These are phyloP conservation scores for Tichodroma muraria DNA, from an alignment of 2,113 vertebrate species.

Conservation along the genomic window DNA sequence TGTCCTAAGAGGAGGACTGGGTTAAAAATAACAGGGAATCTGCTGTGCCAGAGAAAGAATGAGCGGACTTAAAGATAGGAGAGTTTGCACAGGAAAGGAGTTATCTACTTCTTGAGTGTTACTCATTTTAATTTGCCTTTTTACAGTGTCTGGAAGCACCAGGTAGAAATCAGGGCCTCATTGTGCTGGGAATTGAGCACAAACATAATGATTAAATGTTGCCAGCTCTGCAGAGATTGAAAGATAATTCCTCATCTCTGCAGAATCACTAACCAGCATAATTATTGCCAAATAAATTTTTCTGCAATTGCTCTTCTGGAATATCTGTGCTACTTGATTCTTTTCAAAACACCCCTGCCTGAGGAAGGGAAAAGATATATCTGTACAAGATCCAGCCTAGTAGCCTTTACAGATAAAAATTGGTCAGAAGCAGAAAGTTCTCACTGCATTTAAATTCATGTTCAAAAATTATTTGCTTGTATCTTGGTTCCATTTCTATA, in stretches of 20 bases:
- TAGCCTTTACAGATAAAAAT: background rate
- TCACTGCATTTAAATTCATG: background rate
- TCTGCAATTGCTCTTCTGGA: background rate
- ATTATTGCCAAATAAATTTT: background rate
- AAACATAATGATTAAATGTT: constrained; percentile 19
- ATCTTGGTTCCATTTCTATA: background rate
- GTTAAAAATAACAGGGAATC: background rate
- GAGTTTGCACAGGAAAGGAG: background rate
- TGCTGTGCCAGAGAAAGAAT: background rate
- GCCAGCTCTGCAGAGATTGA: constrained; percentile 4
- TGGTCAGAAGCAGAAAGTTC: background rate
- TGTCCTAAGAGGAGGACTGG: background rate
- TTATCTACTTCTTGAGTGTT: background rate
- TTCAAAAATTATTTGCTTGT: background rate
- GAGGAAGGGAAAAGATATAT: background rate
- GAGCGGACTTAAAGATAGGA: background rate
- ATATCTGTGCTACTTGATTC: background rate
- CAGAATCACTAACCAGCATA: background rate
- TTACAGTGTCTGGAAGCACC: background rate
- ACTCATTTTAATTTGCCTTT: background rate
- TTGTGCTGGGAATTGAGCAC: background rate
- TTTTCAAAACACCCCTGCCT: background rate
- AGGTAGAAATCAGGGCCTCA: background rate
- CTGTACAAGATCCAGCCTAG: background rate
- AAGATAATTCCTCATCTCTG: background rate